These are phyloP conservation scores for Cyrtodaria siliqua DNA, from an alignment of 2,888 invertebrate genomes.

Conservation along the genomic window DNA sequence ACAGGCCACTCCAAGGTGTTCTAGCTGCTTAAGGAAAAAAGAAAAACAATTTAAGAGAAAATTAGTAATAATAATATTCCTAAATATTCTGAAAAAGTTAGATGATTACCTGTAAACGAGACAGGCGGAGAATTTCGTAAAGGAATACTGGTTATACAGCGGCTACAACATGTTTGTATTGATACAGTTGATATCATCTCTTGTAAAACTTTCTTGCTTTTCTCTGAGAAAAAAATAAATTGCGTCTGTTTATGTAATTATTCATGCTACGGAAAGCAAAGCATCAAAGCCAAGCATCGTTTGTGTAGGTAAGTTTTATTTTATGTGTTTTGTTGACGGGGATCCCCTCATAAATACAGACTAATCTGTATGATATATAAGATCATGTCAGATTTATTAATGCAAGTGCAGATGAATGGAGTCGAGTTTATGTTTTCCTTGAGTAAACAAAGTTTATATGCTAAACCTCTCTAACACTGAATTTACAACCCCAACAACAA, in stretches of 20 bases:
- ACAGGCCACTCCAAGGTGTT: too few relatives aligned
- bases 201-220: too few relatives aligned
- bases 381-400: slow-evolving; percentile 6
- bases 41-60: too few relatives aligned
- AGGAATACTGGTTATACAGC: too few relatives aligned
- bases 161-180: too few relatives aligned
- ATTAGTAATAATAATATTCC: too few relatives aligned
- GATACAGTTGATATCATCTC: too few relatives aligned
- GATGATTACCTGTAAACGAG: too few relatives aligned
- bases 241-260: slow-evolving; percentile 47
- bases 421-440: neutral
- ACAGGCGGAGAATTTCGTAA: too few relatives aligned
- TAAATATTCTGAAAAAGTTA: too few relatives aligned
- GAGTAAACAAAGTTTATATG: slow-evolving; percentile 6
- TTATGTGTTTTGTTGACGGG: slow-evolving; percentile 44
- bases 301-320: slow-evolving; percentile 35
- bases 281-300: slow-evolving; percentile 9
- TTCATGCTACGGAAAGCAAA: slow-evolving; percentile 16
- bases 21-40: too few relatives aligned
- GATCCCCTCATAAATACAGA: slow-evolving; percentile 25
- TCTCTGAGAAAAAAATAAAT: neutral
- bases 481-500: slow-evolving; percentile 4
- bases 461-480: neutral
- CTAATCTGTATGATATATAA: slow-evolving; percentile 35
- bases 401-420: neutral